Conservation (phyloP, 2,113 vertebrate genomes). For the Australoheros scitulus region DNA sequence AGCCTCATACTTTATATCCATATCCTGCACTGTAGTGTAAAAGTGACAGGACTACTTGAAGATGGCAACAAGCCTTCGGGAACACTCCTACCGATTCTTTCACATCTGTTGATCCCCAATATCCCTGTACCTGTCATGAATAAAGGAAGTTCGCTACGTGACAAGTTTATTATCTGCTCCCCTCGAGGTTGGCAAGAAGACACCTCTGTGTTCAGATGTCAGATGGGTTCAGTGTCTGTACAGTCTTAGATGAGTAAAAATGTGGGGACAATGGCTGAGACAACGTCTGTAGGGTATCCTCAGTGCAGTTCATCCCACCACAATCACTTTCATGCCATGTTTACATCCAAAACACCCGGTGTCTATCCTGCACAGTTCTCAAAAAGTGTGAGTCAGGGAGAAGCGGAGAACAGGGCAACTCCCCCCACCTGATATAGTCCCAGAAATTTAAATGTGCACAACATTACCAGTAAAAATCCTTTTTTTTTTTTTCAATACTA, state of each 20-base stretch:
- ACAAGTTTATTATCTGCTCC: conserved; percentile 53
- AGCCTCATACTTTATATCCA: conserved; percentile 51
- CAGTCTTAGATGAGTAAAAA: conserved; percentile 33
- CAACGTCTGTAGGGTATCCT: conserved; percentile 10
- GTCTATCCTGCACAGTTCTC: conserved; percentile 12
- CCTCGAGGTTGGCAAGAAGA: conserved; percentile 38
- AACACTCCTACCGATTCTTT: conserved; percentile 49
- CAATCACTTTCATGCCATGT: conserved; percentile 39
- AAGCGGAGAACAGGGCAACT: not conserved
- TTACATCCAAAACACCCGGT: conserved; percentile 33
- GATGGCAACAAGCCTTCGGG: conserved; percentile 60
- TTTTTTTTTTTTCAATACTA: not conserved
- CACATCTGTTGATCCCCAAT: conserved; percentile 62
- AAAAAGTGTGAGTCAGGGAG: not conserved
- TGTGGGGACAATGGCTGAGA: conserved; percentile 22
- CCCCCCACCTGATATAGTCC: not conserved
- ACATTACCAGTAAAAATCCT: not conserved
- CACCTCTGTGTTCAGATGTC: conserved; percentile 34
- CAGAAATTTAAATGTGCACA: not conserved
- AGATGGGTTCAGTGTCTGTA: conserved; percentile 20
- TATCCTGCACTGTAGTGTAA: conserved; percentile 44
- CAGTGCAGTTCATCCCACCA: conserved; percentile 12
- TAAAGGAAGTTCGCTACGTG: conserved; percentile 53
- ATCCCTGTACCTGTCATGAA: conserved; percentile 56
- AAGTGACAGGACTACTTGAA: conserved; percentile 61